A percentile compares a stretch with the other conserved stretches of the same genome.
Evolutionary conservation across 2,797 vertebrate genomes (phyloP).

Genomic region (Eptatretus atami): DNA sequence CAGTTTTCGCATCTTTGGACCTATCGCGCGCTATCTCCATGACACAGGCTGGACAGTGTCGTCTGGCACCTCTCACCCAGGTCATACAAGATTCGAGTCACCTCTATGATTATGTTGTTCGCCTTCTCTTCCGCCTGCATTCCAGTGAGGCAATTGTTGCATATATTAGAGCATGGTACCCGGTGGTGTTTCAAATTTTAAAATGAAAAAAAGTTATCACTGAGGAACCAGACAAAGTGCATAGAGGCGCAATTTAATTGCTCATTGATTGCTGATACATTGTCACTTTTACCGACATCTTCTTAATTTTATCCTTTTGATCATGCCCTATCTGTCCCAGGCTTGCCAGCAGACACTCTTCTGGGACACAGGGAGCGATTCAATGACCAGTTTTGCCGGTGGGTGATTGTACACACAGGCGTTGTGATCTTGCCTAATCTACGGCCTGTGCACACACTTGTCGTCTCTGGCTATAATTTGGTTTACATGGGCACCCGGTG

Average conservation of each 20-base stretch:
- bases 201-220: too few species aligned
- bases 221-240: too few species aligned
- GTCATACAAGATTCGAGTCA: slow-evolving; percentile 85
- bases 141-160: slow-evolving; percentile 29
- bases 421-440: too few species aligned
- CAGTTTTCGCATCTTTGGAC: slow-evolving; percentile 83
- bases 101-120: slow-evolving; percentile 81
- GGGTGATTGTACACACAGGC: slow-evolving; percentile 6
- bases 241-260: too few species aligned
- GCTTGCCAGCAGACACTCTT: slow-evolving; percentile 58
- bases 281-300: too few species aligned
- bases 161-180: too few species aligned
- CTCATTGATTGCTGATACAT: too few species aligned
- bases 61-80: slow-evolving; percentile 71
- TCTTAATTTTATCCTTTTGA: too few species aligned
- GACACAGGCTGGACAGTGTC: slow-evolving; percentile 66
- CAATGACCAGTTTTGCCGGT: slow-evolving; percentile 86
- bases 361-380: slow-evolving; percentile 82
- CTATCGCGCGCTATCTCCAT: slow-evolving; percentile 64
- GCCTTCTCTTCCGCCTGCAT: slow-evolving; percentile 77
- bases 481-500: too few species aligned
- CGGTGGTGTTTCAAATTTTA: too few species aligned
- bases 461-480: not conserved
- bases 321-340: slow-evolving; percentile 14
- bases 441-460: not conserved